Conservation (phyloP, 1,140 invertebrate species). For the Bactericera cockerelli region DNA sequence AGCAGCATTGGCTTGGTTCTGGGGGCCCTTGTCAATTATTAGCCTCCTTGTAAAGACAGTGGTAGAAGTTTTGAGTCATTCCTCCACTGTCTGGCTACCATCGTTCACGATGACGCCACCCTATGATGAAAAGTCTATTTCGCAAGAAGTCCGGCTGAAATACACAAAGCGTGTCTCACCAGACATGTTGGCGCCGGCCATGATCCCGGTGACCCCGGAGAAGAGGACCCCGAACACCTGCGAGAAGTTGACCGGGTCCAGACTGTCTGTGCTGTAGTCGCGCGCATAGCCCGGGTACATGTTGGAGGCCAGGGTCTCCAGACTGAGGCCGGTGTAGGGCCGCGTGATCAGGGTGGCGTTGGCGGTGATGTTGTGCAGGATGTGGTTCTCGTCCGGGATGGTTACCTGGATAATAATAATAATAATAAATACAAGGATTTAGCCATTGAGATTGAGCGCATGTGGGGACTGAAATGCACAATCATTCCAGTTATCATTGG, state of each 20-base stretch:
- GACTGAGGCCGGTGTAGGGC: conserved; percentile 66
- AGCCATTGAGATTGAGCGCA: too few relatives aligned
- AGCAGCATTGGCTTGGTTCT: too few relatives aligned
- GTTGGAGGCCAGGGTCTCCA: conserved; percentile 56
- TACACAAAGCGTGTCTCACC: conserved; percentile 46
- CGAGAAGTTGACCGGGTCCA: conserved; percentile 58
- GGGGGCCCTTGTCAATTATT: too few relatives aligned
- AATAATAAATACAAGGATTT: too few relatives aligned
- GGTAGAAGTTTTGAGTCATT: too few relatives aligned
- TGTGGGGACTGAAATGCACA: too few relatives aligned
- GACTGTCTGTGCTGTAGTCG: conserved; percentile 68
- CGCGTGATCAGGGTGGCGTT: conserved; percentile 30
- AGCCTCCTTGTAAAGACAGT: too few relatives aligned
- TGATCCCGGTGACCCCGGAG: conserved; percentile 94
- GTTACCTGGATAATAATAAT: conserved; percentile 38
- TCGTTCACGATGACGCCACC: too few relatives aligned
- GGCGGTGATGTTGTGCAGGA: conserved; percentile 40
- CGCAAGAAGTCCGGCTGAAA: too few relatives aligned
- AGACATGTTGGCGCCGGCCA: conserved; percentile 99
- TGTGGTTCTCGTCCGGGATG: conserved; percentile 51
- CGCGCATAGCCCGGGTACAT: conserved; percentile 55
- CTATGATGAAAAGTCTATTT: too few relatives aligned
- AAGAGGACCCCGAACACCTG: conserved; percentile 89
- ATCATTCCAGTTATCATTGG: too few relatives aligned
- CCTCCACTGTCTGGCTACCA: too few relatives aligned